A percentile compares a stretch with the other conserved stretches of the same genome.
These are phyloP conservation scores for Nephrotoma appendiculata DNA, from an alignment of 2,888 invertebrate genomes.

Conservation along the genomic window DNA sequence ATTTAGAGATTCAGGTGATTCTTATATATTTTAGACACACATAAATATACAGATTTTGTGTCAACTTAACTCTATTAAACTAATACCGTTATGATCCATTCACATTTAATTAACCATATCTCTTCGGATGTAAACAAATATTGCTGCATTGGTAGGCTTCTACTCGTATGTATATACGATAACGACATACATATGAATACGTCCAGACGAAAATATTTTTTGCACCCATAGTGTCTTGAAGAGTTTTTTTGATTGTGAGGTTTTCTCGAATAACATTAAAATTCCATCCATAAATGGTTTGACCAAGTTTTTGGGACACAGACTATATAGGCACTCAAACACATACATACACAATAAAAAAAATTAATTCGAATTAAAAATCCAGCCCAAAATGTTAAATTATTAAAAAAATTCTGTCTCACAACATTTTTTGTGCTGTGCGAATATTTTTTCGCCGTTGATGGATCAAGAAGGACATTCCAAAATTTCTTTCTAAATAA, in stretches of 20 bases:
- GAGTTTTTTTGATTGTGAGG: background rate
- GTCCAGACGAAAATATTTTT: background rate
- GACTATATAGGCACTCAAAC: background rate
- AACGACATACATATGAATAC: background rate
- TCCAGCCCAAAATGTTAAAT: background rate
- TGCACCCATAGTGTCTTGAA: background rate
- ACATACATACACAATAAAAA: background rate
- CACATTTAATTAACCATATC: background rate
- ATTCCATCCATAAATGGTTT: background rate
- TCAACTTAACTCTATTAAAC: background rate
- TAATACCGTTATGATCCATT: background rate
- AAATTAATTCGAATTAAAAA: background rate
- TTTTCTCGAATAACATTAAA: background rate
- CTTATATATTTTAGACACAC: background rate
- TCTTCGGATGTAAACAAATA: background rate
- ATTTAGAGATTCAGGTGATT: background rate
- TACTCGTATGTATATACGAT: background rate
- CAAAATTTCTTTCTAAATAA: background rate
- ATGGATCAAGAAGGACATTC: background rate
- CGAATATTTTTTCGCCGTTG: background rate
- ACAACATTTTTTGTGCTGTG: background rate
- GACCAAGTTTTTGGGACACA: background rate
- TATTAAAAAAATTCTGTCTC: background rate
- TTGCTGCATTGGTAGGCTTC: background rate
- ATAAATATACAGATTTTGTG: background rate